Conservation (phyloP, 2,113 vertebrate species). For the Cathartes aura region DNA sequence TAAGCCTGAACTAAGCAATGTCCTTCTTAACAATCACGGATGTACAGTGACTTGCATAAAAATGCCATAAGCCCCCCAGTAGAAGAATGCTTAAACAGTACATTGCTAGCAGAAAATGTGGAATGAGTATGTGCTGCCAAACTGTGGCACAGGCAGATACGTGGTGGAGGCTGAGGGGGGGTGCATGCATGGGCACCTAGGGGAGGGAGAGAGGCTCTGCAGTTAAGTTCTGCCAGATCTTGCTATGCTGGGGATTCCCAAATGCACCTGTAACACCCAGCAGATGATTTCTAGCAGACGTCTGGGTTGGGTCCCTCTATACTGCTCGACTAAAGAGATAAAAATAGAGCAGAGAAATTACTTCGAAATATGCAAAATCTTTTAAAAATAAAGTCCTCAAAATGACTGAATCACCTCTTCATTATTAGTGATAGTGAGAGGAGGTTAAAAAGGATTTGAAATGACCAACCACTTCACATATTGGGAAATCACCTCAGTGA, state of each 20-base stretch:
- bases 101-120: neutral
- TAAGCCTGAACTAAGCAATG: neutral
- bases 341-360: neutral
- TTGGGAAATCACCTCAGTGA: neutral
- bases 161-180: neutral
- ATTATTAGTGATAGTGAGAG: neutral
- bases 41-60: neutral
- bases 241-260: neutral
- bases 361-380: neutral
- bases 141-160: neutral
- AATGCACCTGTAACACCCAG: neutral
- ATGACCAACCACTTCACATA: neutral
- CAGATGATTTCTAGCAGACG: neutral
- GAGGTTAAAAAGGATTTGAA: neutral
- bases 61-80: neutral
- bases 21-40: neutral
- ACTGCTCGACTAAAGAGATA: neutral
- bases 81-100: neutral
- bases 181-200: rapidly evolving
- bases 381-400: neutral
- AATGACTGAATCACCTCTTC: neutral
- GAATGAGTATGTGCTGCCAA: neutral
- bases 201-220: neutral
- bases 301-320: neutral
- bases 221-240: neutral